phyloP scores from a whole-genome alignment of 2,888 invertebrate genomes.

The Apodemia zela region DNA sequence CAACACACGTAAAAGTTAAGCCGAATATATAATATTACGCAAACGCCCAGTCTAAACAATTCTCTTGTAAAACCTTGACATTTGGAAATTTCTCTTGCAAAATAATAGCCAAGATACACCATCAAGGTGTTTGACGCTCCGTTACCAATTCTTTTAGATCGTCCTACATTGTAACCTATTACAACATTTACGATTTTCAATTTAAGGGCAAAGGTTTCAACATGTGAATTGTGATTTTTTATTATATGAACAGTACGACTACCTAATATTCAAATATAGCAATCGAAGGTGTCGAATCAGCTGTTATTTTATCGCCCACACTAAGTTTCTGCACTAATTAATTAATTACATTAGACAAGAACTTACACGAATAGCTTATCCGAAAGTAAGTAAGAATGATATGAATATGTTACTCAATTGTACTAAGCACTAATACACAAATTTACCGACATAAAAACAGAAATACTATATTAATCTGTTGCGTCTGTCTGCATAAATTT shows the following conservation, averaged over 20 bases:
- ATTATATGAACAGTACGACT: not conserved
- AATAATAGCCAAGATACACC: constrained; percentile 16
- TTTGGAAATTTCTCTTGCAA: constrained; percentile 40
- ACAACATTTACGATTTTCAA: not conserved
- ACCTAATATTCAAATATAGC: not conserved
- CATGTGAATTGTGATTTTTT: not conserved
- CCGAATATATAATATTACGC: constrained; percentile 66
- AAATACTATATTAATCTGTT: no score
- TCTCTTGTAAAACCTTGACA: constrained; percentile 66
- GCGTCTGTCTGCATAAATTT: no score
- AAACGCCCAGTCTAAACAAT: constrained; percentile 56
- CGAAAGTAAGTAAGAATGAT: no score
- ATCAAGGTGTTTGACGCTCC: not conserved
- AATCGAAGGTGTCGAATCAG: not conserved
- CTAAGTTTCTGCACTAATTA: not conserved
- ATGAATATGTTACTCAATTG: no score
- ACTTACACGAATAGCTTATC: no score
- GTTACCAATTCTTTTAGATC: constrained; percentile 8
- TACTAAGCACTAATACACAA: no score
- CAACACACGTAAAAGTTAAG: constrained; percentile 60
- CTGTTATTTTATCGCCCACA: not conserved
- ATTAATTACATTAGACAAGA: no score
- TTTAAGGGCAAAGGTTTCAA: not conserved
- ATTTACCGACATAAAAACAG: no score
- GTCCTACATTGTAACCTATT: constrained; percentile 1